Evolutionary conservation across 2,888 invertebrate species (phyloP), one percentile per base, ranked within the genome.

Genomic region (Drosophila conformis): DNA sequence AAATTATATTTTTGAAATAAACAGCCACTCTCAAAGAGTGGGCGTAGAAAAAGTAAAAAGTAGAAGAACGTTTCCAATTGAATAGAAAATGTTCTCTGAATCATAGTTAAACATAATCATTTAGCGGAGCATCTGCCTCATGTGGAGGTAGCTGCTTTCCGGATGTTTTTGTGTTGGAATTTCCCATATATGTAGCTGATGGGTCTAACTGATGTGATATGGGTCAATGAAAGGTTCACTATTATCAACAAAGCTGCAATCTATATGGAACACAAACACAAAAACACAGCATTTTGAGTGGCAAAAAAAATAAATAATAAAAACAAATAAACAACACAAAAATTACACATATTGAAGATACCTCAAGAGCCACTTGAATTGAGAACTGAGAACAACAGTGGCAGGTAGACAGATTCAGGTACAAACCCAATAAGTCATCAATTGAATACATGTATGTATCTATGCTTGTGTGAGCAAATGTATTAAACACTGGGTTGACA

Each of bases 191-290:
- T n/a, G n/a, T n/a, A 56, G 33, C 35, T 29, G 27, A 40, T 36
- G 54, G 13, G 53, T 29, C 4, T 27, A 31, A 42, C 59, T 59
- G 25, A 57, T 74, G 68, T 58, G 1, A 21, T 21, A 53, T 78
- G 54, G 86, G 78, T 86, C 86, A 86, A 62, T 57, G 49, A 25
- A 42, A 66, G 56, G 71, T 71, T 68, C 59, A 60, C 38, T 62
- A 62, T 70, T 75, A 82, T 83, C 86, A 78, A 73, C 54, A 42
- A 29, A 51, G 35, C 18, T 40, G 21, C 51, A 52, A n/a, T 38
- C 33, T 21, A 33, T 36, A 35, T 57, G 11, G 18, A 42, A 38
- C 15, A 42, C 25, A 42, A 46, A 21, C 11, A 46, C 33, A 65
- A 27, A 46, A 21, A 13, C 13, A 49, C 46, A 31, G 15, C 15